Evolutionary conservation across 2,797 vertebrate genomes (phyloP).

Genomic region (Acanthopagrus latus): DNA sequence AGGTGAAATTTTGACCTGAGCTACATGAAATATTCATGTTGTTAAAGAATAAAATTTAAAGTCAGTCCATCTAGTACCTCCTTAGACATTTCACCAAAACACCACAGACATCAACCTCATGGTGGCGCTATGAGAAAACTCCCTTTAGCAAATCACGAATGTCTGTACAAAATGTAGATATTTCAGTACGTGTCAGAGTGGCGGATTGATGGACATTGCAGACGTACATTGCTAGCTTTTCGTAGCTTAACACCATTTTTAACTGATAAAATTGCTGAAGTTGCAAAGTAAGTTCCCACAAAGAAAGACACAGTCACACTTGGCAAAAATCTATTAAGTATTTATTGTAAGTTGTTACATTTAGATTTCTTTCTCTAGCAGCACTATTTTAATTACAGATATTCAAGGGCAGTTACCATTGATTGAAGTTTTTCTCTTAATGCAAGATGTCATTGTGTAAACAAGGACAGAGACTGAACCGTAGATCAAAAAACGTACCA

Average conservation of each 20-base stretch:
- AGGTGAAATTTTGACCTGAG: no score
- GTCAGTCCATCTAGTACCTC: not conserved
- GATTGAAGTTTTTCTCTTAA: constrained; percentile 72
- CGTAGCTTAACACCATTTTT: not conserved
- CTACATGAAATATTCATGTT: not conserved
- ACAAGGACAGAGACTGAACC: constrained; percentile 78
- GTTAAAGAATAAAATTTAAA: not conserved
- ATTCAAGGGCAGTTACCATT: constrained; percentile 84
- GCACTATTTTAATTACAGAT: constrained; percentile 86
- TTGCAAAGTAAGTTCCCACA: not conserved
- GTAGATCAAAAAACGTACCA: constrained; percentile 71
- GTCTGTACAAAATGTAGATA: not conserved
- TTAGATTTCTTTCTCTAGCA: constrained; percentile 85
- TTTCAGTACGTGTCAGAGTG: not conserved
- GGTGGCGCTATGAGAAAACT: not conserved
- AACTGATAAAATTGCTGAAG: not conserved
- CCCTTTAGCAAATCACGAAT: no score
- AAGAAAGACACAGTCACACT: constrained; percentile 75
- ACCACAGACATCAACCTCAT: not conserved
- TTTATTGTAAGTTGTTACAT: constrained; percentile 88
- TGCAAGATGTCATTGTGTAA: constrained; percentile 79
- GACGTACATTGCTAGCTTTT: not conserved
- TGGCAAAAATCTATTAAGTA: constrained; percentile 85
- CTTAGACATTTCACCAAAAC: not conserved
- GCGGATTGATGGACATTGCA: not conserved